Evolutionary conservation across 1,140 invertebrate species (phyloP), one percentile per base, ranked within the genome.

Genomic region (Zaprionus camerounensis): DNA sequence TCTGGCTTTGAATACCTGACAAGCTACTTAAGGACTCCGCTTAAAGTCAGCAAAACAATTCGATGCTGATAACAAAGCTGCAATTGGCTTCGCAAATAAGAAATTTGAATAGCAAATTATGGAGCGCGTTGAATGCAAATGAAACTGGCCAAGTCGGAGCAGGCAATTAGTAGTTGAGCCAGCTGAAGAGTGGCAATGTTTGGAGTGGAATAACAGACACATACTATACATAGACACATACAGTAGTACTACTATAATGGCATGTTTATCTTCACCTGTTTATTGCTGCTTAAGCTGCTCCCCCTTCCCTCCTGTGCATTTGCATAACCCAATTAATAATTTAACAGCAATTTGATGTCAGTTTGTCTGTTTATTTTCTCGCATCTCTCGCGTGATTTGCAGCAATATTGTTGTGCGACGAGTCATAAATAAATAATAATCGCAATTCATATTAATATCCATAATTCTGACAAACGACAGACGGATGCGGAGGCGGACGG

Each of bases 351-450:
- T 74, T 69, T 64, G 41, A 7, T 17, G n/a, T 46, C 41, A 17
- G n/a, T 44, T 78, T 71, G 67, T 64, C 53, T 72, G 84, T 71
- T 83, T 87, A 82, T 88, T 87, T 81, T 65, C 38, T 64, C 56
- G 81, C 58, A 44, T 62, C 64, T 49, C 64, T 61, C 51, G 71
- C 70, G 61, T 62, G 76, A 65, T 77, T 75, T 73, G 34, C 31
- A 62, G 36, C 51, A 64, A 34, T 31, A 41, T 7, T 46, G n/a
- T 46, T 46, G 13, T 46, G n/a, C 6, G n/a, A 44, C 20, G 46
- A 49, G 38, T 64, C 36, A 53, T 71, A 68, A 77, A 86, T 87
- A 88, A 87, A 80, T 83, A 76, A 81, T 78, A 46, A 17, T 36
- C 36, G 51, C 2, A 56, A 72, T 72, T 78, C 71, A 71, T 76